A percentile compares a stretch with the other conserved stretches of the same genome.
Conservation (phyloP, 1,140 invertebrate genomes). For the Hycleus phaleratus region DNA sequence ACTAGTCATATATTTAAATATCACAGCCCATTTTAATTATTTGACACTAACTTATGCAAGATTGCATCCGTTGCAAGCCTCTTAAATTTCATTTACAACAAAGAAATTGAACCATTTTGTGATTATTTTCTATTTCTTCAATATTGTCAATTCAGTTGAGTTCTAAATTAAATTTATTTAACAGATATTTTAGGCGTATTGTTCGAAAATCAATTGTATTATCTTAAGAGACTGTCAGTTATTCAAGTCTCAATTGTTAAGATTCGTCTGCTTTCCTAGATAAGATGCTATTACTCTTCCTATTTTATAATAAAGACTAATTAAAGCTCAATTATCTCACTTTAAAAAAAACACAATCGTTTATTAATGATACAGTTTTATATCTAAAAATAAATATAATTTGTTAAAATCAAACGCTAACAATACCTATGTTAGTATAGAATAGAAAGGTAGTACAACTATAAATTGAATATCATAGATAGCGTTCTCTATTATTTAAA, state of each 20-base stretch:
- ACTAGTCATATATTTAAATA: constrained; percentile 18
- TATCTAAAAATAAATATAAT: too few species aligned
- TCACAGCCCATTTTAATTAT: constrained; percentile 13
- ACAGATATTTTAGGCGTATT: constrained; percentile 1
- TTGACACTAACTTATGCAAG: constrained; percentile 14
- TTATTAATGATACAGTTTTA: too few species aligned
- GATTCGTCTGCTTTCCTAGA: constrained; percentile 5
- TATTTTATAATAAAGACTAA: too few species aligned
- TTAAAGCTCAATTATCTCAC: too few species aligned
- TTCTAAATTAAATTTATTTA: too few species aligned
- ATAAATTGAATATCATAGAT: too few species aligned
- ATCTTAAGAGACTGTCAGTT: constrained; percentile 9
- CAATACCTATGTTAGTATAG: too few species aligned
- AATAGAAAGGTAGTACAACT: too few species aligned
- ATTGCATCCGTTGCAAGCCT: constrained; percentile 4
- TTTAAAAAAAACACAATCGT: too few species aligned
- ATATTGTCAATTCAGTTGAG: too few species aligned
- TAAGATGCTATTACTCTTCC: constrained; percentile 1
- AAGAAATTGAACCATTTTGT: neutral
- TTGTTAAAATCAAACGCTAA: too few species aligned
- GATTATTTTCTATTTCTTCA: neutral
- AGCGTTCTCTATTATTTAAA: too few species aligned
- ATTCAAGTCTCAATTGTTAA: constrained; percentile 10
- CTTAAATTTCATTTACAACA: neutral
- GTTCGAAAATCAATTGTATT: constrained; percentile 9